Evolutionary conservation across 2,797 vertebrate genomes (phyloP), one percentile per base, ranked within the genome.

Genomic region (Enteromius unitaeniatus): DNA sequence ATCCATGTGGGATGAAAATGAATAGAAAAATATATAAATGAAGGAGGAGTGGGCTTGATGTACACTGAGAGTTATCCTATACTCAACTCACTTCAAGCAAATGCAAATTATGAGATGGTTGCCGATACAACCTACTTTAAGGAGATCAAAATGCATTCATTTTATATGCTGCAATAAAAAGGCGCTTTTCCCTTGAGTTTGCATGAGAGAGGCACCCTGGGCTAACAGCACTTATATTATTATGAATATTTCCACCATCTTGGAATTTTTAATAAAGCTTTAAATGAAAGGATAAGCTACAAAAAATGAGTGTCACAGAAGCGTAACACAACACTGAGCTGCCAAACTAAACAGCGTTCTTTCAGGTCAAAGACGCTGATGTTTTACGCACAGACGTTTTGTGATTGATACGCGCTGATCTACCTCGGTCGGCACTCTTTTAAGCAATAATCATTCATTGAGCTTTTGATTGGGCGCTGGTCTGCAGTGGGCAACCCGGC

Each of bases 391-490:
- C 17, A 53, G 7, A 40, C 21, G 68, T 76, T 83, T 47, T 51
- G 64, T 95, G 94, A 96, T 93, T 95, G 95, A 96, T 96, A 92
- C 90, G 90, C 91, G 85, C 86, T 87, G 90, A 93, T 93, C 90
- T 91, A 92, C 92, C 92, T 91, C 94, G 93, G 91, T 93, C 87
- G 86, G 92, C 92, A 94, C 91, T 96, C 93, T 93, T 95, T 95
- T 90, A 94, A 94, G 93, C 89, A 94, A 93, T 90, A 95, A 95
- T 96, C 93, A 92, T 95, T 97, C 94, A 95, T 88, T 93, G 93
- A 86, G 86, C 88, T 91, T 93, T 91, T 94, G 92, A 93, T 91
- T 93, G 89, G 90, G 90, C 92, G 88, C 90, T 77, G 80, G 84
- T 65, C 68, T 62, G 81, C 45, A 65, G 79, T 60, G 85, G 81